Percentiles rank a stretch among this genome's conserved stretches.
Evolutionary conservation across 2,797 vertebrate genomes (phyloP).

Genomic region (Potorous gilbertii): DNA sequence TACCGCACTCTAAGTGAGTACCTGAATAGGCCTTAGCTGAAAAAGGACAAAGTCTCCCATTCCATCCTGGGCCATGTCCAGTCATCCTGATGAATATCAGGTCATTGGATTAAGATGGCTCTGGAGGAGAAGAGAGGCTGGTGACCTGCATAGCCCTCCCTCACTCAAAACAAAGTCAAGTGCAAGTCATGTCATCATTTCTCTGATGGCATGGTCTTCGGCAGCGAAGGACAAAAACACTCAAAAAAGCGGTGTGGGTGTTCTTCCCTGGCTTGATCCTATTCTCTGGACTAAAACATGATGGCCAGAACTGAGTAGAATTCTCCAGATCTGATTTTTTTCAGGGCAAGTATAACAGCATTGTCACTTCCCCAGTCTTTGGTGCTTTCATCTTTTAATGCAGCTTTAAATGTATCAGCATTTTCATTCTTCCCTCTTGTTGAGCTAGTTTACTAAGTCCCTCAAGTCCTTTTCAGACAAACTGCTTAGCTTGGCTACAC

Average conservation of each 20-base stretch:
- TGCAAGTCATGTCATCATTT: no score
- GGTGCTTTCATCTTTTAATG: background rate
- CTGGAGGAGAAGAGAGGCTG: no score
- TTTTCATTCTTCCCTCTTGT: background rate
- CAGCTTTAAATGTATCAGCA: background rate
- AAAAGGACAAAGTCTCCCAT: no score
- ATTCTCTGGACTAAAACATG: background rate
- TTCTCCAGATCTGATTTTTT: background rate
- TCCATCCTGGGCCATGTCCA: no score
- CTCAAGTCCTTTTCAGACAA: background rate
- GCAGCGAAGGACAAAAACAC: no score
- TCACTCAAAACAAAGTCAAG: no score
- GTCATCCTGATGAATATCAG: no score
- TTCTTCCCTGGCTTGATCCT: background rate
- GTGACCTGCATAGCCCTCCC: no score
- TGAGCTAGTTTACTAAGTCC: background rate
- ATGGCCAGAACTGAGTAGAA: background rate
- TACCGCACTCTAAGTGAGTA: no score
- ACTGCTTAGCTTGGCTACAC: background rate
- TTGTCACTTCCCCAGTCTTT: background rate
- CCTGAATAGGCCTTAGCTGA: no score
- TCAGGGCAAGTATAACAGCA: background rate
- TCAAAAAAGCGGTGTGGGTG: background rate
- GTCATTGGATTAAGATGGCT: no score
- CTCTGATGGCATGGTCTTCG: no score